Evolutionary conservation across 2,797 vertebrate species (phyloP), one percentile per base, ranked within the genome.

Genomic region (Sebastes aleutianus): DNA sequence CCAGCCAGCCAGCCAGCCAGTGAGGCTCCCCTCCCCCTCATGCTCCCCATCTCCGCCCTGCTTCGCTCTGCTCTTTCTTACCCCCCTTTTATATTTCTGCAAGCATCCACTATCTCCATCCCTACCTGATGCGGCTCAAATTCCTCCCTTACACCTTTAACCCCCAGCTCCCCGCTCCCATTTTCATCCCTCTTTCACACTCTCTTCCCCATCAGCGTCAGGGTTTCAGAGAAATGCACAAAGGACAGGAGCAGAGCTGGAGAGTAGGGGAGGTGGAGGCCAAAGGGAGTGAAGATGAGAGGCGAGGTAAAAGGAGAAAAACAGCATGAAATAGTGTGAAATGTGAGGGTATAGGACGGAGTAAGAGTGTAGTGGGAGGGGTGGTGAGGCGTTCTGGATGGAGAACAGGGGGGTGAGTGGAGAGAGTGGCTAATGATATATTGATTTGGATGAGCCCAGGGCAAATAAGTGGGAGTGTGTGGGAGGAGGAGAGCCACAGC

Each of bases 361-460:
- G 85, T 77, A 26, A 70, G 81, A 78, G 82, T 29, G 66, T 76
- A 83, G 74, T 31, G 53, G 70, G 68, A 80, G 57, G 69, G 69
- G 54, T 36, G 77, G 43, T 16, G 24, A 14, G 76, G 43, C 65
- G 66, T 50, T 39, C 70, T 84, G 73, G 74, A 79, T 67, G 78
- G 79, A 78, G 77, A 81, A 77, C 39, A 43, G 50, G 62, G 63
- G 80, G 90, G 57, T 58, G 79, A 84, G 85, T 43, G 79, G 83
- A 84, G 79, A 87, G 87, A 78, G 70, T 79, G 82, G 85, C 89
- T 94, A 93, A 95, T 94, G 93, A 94, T 92, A 86, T 94, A 95
- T 95, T 94, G 94, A 95, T 95, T 89, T 82, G 87, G 61, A 43
- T 82, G 68, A 76, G 91, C 94, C 92, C 22, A 78, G 83, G 90